Base-by-base conservation (phyloP, 2,888 invertebrate genomes). In the Leptinotarsa peninsularis region DNA sequence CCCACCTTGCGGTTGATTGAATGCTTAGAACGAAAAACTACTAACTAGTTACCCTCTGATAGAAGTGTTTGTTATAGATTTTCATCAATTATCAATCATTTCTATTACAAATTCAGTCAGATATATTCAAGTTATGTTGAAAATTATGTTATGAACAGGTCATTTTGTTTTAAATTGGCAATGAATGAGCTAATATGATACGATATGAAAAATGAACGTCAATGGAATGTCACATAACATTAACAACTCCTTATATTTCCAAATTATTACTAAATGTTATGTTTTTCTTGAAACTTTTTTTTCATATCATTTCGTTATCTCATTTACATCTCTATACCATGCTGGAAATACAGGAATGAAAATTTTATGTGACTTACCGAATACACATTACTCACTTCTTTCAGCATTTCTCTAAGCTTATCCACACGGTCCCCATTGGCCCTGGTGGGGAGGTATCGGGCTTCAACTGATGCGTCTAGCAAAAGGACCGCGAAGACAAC, bases 371-470 rank as follows among this genome's bases (percentile, higher is more conserved):
- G 79, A 76, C 79, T 79, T 76, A 79, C 79, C 78, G 72, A 66
- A 75, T 78, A 77, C 10, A 78, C 71, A 23, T 76, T 81, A 87
- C 90, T 89, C 87, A 91, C 91, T 88, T 91, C 90, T 87, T 89
- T 88, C 86, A 91, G 88, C 79, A 91, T 85, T 81, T 91, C 91
- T 80, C 89, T 87, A 80, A 91, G 85, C 87, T 90, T 90, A 83
- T 91, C 91, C 84, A 91, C 85, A 83, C 90, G 88, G 83, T 91
- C 90, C 72, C 88, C 88, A 81, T 89, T 89, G 79, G 89, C 88
- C 85, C 90, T 87, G 80, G 90, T 90, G 68, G 90, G 90, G 76
- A 91, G 86, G 82, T 91, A 91, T 82, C 91, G 87, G 74, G 86
- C 86, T 78, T 88, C 87, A 1, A 70, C 77, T 56, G 88, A 86